These are phyloP conservation scores for Spizaetus ornatus DNA, from an alignment of 2,113 vertebrate genomes.

Conservation along the genomic window DNA sequence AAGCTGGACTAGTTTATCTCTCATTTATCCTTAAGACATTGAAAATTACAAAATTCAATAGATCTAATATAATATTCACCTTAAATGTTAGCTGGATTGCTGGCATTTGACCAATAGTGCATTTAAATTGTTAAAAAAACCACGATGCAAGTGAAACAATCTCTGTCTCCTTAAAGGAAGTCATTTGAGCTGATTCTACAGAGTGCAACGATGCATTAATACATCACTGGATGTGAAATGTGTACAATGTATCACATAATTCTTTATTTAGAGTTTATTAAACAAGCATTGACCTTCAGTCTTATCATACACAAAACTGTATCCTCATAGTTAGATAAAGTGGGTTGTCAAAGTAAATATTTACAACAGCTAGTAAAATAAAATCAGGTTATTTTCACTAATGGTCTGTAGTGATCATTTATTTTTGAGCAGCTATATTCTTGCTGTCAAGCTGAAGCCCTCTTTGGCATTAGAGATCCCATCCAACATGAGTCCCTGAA, in stretches of 20 bases:
- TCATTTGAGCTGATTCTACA: conserved; percentile 10
- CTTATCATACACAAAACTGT: conserved; percentile 30
- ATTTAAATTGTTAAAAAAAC: neutral
- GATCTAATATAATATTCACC: neutral
- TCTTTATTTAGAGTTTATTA: conserved; percentile 63
- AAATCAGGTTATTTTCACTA: conserved; percentile 51
- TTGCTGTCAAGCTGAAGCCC: neutral
- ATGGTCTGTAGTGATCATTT: conserved; percentile 35
- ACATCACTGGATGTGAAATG: conserved; percentile 26
- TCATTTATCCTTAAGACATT: neutral
- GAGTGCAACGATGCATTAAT: conserved; percentile 4
- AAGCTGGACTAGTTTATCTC: neutral
- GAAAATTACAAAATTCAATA: neutral
- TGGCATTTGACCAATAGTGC: neutral
- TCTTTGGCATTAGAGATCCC: neutral
- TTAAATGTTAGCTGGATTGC: neutral
- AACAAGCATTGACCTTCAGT: conserved; percentile 43
- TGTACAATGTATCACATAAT: conserved; percentile 39
- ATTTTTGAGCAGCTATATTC: neutral
- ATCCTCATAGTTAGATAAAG: conserved; percentile 26
- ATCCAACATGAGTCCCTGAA: neutral
- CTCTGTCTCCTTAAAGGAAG: conserved; percentile 8
- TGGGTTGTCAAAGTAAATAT: conserved; percentile 51
- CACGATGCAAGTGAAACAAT: neutral
- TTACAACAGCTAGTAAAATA: conserved; percentile 43